Percentiles rank a stretch among this genome's conserved stretches.
These are phyloP conservation scores for Buathra laborator DNA, from an alignment of 2,888 invertebrate species.

Conservation along the genomic window DNA sequence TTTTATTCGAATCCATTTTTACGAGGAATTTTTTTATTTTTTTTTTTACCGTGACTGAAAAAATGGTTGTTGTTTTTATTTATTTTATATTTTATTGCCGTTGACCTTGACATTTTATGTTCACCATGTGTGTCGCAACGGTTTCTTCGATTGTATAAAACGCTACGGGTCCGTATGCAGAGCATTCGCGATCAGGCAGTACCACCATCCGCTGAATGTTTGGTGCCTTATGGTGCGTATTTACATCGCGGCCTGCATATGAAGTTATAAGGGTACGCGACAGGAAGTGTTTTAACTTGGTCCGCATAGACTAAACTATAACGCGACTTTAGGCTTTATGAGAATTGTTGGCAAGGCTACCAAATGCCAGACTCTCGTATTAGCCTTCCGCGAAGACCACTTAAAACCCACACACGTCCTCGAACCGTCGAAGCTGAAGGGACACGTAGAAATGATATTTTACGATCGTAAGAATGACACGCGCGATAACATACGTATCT, in stretches of 20 bases:
- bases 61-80: slow-evolving; percentile 4
- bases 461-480: slow-evolving; percentile 57
- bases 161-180: not conserved
- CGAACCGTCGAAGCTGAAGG: slow-evolving; percentile 9
- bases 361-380: slow-evolving; percentile 29
- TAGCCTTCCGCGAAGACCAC: slow-evolving; percentile 57
- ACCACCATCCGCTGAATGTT: slow-evolving; percentile 27
- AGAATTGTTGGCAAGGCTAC: slow-evolving; percentile 69
- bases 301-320: slow-evolving; percentile 71
- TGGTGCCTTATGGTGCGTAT: slow-evolving; percentile 51
- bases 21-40: not conserved
- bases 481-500: slow-evolving; percentile 41
- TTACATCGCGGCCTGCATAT: slow-evolving; percentile 55
- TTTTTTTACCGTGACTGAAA: not conserved
- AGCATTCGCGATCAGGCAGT: not conserved
- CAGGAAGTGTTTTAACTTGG: slow-evolving; percentile 71
- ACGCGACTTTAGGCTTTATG: slow-evolving; percentile 71
- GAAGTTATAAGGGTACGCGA: slow-evolving; percentile 62
- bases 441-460: slow-evolving; percentile 48
- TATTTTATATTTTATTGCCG: not conserved
- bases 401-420: slow-evolving; percentile 38
- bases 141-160: too few relatives aligned
- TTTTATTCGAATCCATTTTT: not conserved
- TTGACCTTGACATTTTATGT: too few relatives aligned
- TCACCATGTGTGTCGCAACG: too few relatives aligned